Conservation (phyloP, 2,113 vertebrate genomes). For the Otocyon megalotis region DNA sequence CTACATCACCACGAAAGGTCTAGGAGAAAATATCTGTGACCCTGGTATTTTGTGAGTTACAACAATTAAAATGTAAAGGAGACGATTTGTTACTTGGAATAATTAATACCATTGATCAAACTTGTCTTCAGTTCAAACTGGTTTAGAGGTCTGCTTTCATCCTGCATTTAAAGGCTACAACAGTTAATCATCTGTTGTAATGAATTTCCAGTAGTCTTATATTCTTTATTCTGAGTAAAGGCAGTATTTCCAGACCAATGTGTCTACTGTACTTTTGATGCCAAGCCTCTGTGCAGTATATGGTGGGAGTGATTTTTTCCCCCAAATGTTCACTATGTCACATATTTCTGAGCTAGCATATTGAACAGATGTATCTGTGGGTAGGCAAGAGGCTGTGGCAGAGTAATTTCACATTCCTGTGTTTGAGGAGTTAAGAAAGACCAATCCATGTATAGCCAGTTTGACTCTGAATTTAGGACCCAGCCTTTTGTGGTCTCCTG, state of each 20-base stretch:
- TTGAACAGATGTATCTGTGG: constrained; percentile 70
- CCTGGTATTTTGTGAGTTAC: neutral
- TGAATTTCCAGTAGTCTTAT: neutral
- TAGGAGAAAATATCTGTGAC: neutral
- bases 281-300: neutral
- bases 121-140: neutral
- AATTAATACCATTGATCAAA: neutral
- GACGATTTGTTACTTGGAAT: neutral
- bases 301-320: constrained; percentile 12
- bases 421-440: constrained; percentile 40
- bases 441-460: neutral
- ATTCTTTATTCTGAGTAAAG: constrained; percentile 16
- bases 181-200: neutral
- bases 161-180: neutral
- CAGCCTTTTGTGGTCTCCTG: neutral
- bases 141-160: constrained; percentile 10
- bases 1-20: neutral
- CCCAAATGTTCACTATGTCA: constrained; percentile 24
- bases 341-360: constrained; percentile 41
- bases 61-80: constrained; percentile 5
- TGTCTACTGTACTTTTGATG: constrained; percentile 1
- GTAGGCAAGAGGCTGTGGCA: constrained; percentile 49
- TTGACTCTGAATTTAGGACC: constrained; percentile 6
- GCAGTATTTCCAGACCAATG: neutral
- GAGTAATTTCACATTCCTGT: constrained; percentile 43